Evolutionary conservation across 2,113 vertebrate genomes (phyloP), one percentile per base, ranked within the genome.

Genomic region (Rallus limicola): DNA sequence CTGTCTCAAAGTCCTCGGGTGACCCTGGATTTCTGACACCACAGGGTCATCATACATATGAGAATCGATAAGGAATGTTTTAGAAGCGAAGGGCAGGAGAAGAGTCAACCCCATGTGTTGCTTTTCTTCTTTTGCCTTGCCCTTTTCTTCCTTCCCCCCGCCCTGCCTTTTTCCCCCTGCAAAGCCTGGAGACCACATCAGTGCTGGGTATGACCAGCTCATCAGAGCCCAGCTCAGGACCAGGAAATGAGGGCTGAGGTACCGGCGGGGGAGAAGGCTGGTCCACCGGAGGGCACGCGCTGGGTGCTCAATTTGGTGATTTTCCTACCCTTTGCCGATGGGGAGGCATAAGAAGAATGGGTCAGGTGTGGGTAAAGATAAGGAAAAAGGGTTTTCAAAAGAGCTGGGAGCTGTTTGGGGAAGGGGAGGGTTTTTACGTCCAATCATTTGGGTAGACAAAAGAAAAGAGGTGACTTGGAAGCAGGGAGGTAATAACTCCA

Each of bases 81-180:
- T 42, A 25, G 80, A 86, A 77, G 52, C 40, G 21, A 63, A 72
- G 48, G 48, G 38, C 48, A 52, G 40, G 46, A 67, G 26, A 28
- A 71, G 68, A 29, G 8, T 56, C n/a, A 38, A 59, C 46, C 71
- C 69, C 10, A 2, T 5, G 58, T 25, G 24, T 31, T 77, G 65
- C 16, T 74, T 69, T 55, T 31, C 28, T 50, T 64, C 21, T 86
- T 53, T 67, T 42, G 25, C 19, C 17, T 52, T 38, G 7, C 63
- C 25, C 28, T 64, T 59, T 33, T 44, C n/a, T 31, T 60, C 28
- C 11, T 42, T 2, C 8, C 9, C 18, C 13, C 16, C 4, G 14
- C 4, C 3, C 3, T 9, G 3, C 10, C 28, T 28, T 28, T 31
- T 6, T 13, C 24, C 9, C 4, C 10, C 0, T 10, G 0, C 13